Evolutionary conservation across 2,888 invertebrate species (phyloP).

Genomic region (Papilio gigon): DNA sequence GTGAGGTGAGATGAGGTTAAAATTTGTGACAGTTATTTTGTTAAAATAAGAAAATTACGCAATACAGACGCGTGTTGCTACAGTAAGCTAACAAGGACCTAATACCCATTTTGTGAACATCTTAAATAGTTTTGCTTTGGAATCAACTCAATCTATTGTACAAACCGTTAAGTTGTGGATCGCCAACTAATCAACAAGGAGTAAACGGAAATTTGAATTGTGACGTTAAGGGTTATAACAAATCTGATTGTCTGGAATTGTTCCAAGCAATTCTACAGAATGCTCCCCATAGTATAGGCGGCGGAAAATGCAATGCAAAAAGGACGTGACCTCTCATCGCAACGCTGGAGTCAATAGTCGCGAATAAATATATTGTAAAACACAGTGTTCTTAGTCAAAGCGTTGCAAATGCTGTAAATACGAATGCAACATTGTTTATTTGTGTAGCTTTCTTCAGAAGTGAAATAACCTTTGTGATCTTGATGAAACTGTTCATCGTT

Average conservation of each 20-base stretch:
- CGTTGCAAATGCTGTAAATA: neutral
- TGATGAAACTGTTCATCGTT: neutral
- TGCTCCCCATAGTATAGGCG: conserved; percentile 13
- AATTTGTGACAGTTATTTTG: neutral
- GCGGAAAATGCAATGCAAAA: conserved; percentile 13
- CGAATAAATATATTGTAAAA: neutral
- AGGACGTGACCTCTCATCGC: conserved; percentile 6
- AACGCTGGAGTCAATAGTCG: neutral
- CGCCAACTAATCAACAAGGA: neutral
- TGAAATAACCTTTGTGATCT: no score
- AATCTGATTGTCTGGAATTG: conserved; percentile 8
- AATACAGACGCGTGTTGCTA: neutral
- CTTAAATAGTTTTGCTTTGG: neutral
- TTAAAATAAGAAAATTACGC: neutral
- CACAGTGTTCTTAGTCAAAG: neutral
- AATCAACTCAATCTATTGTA: neutral
- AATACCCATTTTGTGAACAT: neutral
- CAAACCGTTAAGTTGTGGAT: neutral
- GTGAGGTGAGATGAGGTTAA: no score
- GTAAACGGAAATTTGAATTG: conserved; percentile 14
- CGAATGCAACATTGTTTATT: neutral
- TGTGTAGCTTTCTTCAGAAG: no score
- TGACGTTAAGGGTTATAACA: conserved; percentile 1
- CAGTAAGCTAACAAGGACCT: neutral
- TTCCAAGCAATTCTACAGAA: conserved; percentile 12